Conservation (phyloP, 2,888 invertebrate genomes). For the Hermaeophaga mercurialis region DNA sequence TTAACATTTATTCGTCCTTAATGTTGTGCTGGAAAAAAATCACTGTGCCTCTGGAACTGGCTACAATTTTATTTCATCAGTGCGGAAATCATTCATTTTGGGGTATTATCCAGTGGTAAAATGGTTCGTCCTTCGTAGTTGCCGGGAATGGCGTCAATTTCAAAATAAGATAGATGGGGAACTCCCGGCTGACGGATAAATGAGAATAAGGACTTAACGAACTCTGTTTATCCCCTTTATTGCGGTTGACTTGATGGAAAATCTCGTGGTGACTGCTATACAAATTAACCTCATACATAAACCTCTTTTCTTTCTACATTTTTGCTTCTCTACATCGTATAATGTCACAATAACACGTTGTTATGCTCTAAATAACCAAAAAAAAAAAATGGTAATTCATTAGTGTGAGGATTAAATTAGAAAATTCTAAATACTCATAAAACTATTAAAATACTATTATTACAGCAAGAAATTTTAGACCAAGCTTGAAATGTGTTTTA, state of each 20-base stretch:
- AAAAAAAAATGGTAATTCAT: no score
- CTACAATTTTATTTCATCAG: conserved; percentile 9
- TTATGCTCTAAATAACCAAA: no score
- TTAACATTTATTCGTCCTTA: no score
- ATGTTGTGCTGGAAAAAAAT: conserved; percentile 5
- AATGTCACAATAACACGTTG: not conserved
- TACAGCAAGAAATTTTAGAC: no score
- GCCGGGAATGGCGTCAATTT: conserved; percentile 30
- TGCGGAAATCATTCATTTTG: conserved; percentile 14
- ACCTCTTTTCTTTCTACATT: no score
- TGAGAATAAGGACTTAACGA: conserved; percentile 43
- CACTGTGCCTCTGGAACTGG: not conserved
- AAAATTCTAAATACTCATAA: no score
- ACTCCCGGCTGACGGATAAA: conserved; percentile 42
- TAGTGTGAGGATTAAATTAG: no score
- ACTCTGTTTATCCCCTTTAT: conserved; percentile 39
- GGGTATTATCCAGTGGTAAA: conserved; percentile 17
- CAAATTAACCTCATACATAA: conserved; percentile 1
- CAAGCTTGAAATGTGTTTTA: no score
- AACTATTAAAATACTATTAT: no score
- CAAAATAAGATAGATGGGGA: conserved; percentile 45
- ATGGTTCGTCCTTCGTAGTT: conserved; percentile 8
- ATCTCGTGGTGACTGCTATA: conserved; percentile 4
- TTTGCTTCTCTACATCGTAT: no score
- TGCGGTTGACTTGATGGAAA: conserved; percentile 29